Evolutionary conservation across 1,140 invertebrate genomes (phyloP).

Genomic region (Trichoplusia ni): DNA sequence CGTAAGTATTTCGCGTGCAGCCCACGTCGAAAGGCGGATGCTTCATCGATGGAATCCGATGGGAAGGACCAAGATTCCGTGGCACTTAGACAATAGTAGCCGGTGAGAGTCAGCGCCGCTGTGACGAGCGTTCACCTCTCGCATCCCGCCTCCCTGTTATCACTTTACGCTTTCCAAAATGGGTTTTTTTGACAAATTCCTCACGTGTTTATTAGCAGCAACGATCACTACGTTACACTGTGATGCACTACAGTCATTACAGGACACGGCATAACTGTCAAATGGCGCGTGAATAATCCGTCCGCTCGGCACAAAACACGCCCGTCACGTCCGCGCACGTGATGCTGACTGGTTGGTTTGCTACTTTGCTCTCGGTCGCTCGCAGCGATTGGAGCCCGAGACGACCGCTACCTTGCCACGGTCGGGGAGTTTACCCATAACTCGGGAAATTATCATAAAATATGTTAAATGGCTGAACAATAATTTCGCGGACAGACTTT

Average conservation of each 20-base stretch:
- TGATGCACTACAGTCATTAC: conserved; percentile 67
- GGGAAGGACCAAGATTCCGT: conserved; percentile 79
- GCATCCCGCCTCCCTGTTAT: conserved; percentile 58
- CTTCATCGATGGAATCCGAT: conserved; percentile 74
- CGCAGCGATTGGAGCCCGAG: conserved; percentile 65
- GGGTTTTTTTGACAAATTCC: conserved; percentile 40
- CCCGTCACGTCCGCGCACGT: conserved; percentile 65
- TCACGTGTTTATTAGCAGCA: conserved; percentile 55
- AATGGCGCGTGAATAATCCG: conserved; percentile 70
- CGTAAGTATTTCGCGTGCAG: conserved; percentile 62
- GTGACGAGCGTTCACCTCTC: conserved; percentile 79
- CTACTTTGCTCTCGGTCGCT: conserved; percentile 64
- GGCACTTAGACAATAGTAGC: conserved; percentile 78
- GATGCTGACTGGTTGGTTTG: conserved; percentile 76
- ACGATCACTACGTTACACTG: conserved; percentile 65
- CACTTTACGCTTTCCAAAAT: conserved; percentile 43
- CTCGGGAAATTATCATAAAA: conserved; percentile 1
- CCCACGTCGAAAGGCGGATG: conserved; percentile 63
- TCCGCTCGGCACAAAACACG: conserved; percentile 45
- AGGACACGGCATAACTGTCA: conserved; percentile 66
- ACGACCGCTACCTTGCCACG: conserved; percentile 54
- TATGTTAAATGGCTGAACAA: neutral
- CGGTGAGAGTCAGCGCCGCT: conserved; percentile 78
- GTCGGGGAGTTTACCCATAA: conserved; percentile 20
- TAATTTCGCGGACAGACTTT: neutral